These are phyloP conservation scores for Eupithecia dodoneata DNA, from an alignment of 2,888 invertebrate species.

Conservation along the genomic window DNA sequence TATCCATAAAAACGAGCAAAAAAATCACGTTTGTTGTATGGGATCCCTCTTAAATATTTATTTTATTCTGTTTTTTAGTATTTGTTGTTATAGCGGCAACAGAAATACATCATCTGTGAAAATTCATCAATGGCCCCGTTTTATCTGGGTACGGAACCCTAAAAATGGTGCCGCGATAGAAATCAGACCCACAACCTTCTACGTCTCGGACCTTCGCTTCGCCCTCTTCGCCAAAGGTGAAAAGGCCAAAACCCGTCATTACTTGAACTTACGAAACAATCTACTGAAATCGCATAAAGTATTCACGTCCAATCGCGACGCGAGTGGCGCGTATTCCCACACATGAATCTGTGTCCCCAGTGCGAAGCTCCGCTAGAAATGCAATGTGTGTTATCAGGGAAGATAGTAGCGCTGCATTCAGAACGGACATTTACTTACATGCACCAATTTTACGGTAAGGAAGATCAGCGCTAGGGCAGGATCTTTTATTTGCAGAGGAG, in stretches of 20 bases:
- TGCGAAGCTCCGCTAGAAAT: not conserved
- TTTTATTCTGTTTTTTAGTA: no score
- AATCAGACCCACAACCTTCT: not conserved
- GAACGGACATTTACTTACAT: not conserved
- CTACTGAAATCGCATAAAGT: not conserved
- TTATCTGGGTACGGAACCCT: no score
- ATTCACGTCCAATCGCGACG: constrained; percentile 7
- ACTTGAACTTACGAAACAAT: not conserved
- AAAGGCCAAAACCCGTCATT: not conserved
- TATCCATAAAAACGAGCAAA: no score
- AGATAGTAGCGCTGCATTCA: not conserved
- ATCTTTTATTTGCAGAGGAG: not conserved
- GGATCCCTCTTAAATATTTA: no score
- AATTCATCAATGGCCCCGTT: no score
- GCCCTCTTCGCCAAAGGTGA: not conserved
- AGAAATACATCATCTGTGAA: no score
- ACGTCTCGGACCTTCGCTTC: not conserved
- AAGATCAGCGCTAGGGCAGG: not conserved
- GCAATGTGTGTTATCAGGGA: constrained; percentile 5
- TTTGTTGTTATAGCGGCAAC: no score
- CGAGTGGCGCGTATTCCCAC: not conserved
- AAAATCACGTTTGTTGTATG: no score
- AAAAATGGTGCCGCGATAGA: not conserved
- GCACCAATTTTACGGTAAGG: not conserved
- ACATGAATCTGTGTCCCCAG: constrained; percentile 1